Conservation (phyloP, 2,888 invertebrate species). For the Patella ulyssiponensis region DNA sequence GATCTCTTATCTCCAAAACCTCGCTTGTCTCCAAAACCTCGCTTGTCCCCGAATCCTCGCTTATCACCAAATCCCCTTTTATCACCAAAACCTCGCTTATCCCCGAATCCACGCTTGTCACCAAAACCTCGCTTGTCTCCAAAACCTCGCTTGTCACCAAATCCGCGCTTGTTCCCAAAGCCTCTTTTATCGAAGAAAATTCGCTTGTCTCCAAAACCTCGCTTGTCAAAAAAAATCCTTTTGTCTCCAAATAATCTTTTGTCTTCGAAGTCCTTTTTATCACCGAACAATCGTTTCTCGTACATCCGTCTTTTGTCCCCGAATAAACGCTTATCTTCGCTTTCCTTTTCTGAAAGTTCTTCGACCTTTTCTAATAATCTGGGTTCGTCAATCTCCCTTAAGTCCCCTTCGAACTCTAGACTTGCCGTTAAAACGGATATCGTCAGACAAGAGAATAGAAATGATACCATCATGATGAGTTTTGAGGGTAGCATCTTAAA, state of each 20-base stretch:
- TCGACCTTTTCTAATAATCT: background rate
- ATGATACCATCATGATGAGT: background rate
- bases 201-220: background rate
- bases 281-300: background rate
- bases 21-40: background rate
- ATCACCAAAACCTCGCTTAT: background rate
- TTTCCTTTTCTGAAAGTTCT: background rate
- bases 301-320: background rate
- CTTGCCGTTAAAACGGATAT: background rate
- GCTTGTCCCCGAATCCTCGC: background rate
- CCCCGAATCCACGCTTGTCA: background rate
- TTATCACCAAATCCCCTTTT: background rate
- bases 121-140: background rate
- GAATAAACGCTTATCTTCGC: background rate
- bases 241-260: background rate
- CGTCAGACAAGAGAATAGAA: background rate
- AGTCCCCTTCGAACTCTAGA: background rate
- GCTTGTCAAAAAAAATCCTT: background rate
- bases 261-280: background rate
- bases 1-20: conserved; percentile 2
- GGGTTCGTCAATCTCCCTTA: background rate
- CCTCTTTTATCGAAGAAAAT: background rate
- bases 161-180: background rate
- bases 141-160: background rate
- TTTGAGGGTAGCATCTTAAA: background rate